Conservation (phyloP, 1,140 invertebrate species). For the Cryptotermes secundus region DNA sequence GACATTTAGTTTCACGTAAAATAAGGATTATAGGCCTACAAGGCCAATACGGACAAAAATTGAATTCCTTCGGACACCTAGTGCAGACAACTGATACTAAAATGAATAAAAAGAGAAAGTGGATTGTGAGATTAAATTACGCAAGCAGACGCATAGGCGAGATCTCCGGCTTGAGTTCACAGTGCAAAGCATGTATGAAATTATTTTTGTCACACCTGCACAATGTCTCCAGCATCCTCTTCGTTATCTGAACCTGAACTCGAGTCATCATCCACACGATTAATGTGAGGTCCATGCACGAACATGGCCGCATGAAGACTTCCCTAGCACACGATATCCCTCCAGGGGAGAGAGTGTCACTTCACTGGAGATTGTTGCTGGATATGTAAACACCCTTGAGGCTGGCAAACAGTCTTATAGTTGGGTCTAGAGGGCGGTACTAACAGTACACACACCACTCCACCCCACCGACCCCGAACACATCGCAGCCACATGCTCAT, state of each 20-base stretch:
- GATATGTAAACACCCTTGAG: background rate
- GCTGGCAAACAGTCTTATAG: background rate
- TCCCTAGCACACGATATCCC: background rate
- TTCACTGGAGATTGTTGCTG: background rate
- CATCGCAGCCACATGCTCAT: background rate
- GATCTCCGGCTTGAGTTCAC: constrained; percentile 9
- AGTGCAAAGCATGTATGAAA: background rate
- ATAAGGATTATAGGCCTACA: no score
- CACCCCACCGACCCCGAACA: background rate
- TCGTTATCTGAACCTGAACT: constrained; percentile 47
- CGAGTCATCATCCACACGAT: constrained; percentile 43
- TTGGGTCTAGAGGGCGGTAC: background rate
- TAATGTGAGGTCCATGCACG: constrained; percentile 44
- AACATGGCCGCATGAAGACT: constrained; percentile 43
- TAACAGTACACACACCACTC: background rate
- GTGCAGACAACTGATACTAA: constrained; percentile 37
- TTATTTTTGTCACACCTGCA: constrained; percentile 43
- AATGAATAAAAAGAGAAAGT: constrained; percentile 33
- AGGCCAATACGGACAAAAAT: constrained; percentile 5
- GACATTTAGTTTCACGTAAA: no score
- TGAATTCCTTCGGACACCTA: constrained; percentile 32
- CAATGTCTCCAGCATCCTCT: constrained; percentile 42
- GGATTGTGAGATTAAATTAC: no score
- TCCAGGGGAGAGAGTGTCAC: background rate
- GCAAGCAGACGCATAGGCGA: no score